A percentile compares a stretch with the other conserved stretches of the same genome.
Conservation (phyloP, 2,113 vertebrate species). For the Cavia porcellus region DNA sequence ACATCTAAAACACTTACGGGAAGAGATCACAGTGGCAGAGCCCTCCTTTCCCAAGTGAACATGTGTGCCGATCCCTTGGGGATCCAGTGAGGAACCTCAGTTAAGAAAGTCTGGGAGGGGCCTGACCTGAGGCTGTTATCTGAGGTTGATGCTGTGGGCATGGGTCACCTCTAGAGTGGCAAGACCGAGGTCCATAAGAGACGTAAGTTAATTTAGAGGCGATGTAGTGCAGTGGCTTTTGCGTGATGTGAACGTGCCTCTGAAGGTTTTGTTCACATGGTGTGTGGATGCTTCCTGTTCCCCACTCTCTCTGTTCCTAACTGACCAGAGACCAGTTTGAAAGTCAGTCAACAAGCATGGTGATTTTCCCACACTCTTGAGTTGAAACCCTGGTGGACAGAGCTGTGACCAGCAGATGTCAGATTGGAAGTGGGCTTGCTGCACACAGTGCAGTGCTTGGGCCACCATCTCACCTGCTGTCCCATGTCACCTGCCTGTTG, state of each 20-base stretch:
- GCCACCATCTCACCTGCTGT: neutral
- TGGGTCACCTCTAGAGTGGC: neutral
- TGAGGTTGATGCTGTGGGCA: neutral
- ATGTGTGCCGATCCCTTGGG: neutral
- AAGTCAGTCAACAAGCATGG: neutral
- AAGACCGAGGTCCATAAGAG: neutral
- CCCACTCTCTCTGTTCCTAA: neutral
- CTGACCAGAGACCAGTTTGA: neutral
- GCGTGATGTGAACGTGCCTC: neutral
- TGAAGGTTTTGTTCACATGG: slow-evolving; percentile 5
- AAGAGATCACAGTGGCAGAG: neutral
- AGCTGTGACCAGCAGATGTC: neutral
- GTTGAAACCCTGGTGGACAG: neutral
- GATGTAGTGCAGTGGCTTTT: neutral
- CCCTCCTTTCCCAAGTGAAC: neutral
- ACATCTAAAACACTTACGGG: neutral
- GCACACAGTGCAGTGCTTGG: no score
- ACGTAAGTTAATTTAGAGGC: neutral
- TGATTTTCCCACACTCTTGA: neutral
- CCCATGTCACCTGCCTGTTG: neutral
- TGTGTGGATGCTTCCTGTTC: neutral
- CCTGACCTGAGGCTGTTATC: neutral
- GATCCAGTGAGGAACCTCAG: neutral
- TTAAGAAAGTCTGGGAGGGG: neutral
- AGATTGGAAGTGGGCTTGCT: neutral